Evolutionary conservation across 2,113 vertebrate genomes (phyloP).

Genomic region (Hemiscyllium ocellatum): DNA sequence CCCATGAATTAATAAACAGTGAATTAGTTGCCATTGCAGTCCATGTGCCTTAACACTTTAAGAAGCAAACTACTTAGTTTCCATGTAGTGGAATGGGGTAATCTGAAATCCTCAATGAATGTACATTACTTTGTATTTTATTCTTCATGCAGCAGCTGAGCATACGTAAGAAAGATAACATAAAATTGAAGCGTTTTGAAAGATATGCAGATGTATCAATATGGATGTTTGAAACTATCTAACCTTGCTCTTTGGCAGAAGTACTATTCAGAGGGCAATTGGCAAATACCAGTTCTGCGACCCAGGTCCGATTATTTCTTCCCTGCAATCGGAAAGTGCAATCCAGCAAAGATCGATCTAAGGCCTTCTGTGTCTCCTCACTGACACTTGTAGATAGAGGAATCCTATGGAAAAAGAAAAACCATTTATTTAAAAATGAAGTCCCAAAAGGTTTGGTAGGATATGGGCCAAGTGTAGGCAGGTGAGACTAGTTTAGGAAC

Average conservation of each 20-base stretch:
- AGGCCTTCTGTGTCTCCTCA: slow-evolving; percentile 82
- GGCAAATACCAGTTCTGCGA: slow-evolving; percentile 89
- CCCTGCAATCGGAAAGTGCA: slow-evolving; percentile 96
- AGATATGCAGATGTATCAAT: not conserved
- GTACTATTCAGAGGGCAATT: slow-evolving; percentile 91
- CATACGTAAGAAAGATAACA: not conserved
- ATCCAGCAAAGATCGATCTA: slow-evolving; percentile 85
- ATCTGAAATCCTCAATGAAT: not conserved
- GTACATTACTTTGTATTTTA: not conserved
- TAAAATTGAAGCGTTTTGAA: not conserved
- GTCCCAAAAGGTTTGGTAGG: not conserved
- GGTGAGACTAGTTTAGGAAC: no score
- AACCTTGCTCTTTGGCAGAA: slow-evolving; percentile 89
- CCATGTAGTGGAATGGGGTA: not conserved
- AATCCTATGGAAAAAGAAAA: slow-evolving; percentile 61
- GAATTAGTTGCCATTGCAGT: no score
- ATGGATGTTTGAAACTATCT: slow-evolving; percentile 40
- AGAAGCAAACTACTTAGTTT: not conserved
- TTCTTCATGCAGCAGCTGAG: not conserved
- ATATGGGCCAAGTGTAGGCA: no score
- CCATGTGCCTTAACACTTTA: no score
- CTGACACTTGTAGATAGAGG: slow-evolving; percentile 83
- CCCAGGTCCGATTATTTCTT: slow-evolving; percentile 95
- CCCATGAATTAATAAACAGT: no score
- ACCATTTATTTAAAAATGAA: not conserved